Base-by-base conservation (phyloP, 1,140 invertebrate species). In the Rhizoglyphus robini region DNA sequence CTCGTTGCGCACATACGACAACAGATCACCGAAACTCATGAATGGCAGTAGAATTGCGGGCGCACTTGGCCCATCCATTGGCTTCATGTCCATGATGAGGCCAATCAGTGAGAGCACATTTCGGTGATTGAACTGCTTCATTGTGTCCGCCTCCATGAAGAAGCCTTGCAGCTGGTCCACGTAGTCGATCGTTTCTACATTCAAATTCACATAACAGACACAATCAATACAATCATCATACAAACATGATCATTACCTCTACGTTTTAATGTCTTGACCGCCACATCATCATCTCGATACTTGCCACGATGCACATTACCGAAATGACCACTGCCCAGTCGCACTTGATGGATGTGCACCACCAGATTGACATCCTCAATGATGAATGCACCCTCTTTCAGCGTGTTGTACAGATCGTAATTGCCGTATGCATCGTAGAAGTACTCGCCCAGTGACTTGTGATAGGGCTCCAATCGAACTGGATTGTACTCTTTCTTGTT, bases 71-170 rank as follows among this genome's bases (percentile, higher is more conserved):
- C n/a, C n/a, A n/a, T n/a, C n/a, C n/a, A n/a, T n/a, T n/a, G n/a
- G n/a, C 65, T 64, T 77, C 74, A 25, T 75, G 20, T 76, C 75
- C 36, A 80, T 73, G 46, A 73, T 74, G 25, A 80, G 77, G 4
- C 78, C 79, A 31, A 79, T 76, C 23, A 80, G 70, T 3, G 72
- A 72, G 13, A 80, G 69, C 0, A 80, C 77, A 70, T 80, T 76
- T 3, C 67, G 59, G 66, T 80, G 78, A 48, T 78, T 70, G 69
- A 80, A 80, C 64, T 79, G 77, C 65, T 79, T 78, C 79, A 80
- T 80, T 59, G 76, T 75, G 20, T 79, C 66, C 0, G 76, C 79
- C 71, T 80, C 79, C 20, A 77, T 71, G 0, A 80, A 67, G 63
- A 80, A 80, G 30, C 15, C 15, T n/a, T 29, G 2, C 2, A 29